Base-by-base conservation (phyloP, 2,113 vertebrate species). In the Varanus salvator region DNA sequence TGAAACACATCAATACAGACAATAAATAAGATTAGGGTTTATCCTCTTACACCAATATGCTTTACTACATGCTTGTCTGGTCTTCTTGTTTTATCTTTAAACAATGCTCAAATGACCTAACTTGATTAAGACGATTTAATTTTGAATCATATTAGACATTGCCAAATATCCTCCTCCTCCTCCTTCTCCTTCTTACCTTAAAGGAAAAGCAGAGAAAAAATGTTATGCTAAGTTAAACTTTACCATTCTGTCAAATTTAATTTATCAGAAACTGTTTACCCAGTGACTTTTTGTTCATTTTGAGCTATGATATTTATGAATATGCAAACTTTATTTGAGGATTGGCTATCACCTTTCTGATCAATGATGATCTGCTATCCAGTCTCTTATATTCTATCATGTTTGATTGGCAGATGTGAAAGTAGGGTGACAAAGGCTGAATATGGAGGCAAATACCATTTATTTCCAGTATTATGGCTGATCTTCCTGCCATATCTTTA, bases 81-180 rank as follows among this genome's bases (percentile, higher is more conserved):
- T 93, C 48, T 87, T 91, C 68, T 84, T 52, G 57, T 52, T 83
- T 92, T 91, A 93, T 85, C 89, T 87, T 85, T 93, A 93, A 19
- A 87, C 94, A 94, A 90, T 81, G 93, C 92, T 90, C 9, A 85
- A 6, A 29, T 34, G 93, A 94, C 94, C 80, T 90, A 93, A 92
- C 94, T 96, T 95, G 77, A 87, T 92, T 84, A 92, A 44, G 69
- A 93, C 94, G 96, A 90, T 95, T 68, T 94, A 94, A 94, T 75
- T 84, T 87, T 90, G 93, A 92, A 88, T 94, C 93, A 92, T 82
- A 92, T 91, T 21, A 85, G 38, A 1, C 48, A 82, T 85, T 95
- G n/a, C 38, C 38, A 44, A 44, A 44, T 44, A 44, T 44, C 38
- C 38, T 44, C 2, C 38, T 44, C 38, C 38, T 44, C 38, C 38